A percentile compares a stretch with the other conserved stretches of the same genome.
Evolutionary conservation across 2,888 invertebrate species (phyloP).

Genomic region (Drosophila helvetica): DNA sequence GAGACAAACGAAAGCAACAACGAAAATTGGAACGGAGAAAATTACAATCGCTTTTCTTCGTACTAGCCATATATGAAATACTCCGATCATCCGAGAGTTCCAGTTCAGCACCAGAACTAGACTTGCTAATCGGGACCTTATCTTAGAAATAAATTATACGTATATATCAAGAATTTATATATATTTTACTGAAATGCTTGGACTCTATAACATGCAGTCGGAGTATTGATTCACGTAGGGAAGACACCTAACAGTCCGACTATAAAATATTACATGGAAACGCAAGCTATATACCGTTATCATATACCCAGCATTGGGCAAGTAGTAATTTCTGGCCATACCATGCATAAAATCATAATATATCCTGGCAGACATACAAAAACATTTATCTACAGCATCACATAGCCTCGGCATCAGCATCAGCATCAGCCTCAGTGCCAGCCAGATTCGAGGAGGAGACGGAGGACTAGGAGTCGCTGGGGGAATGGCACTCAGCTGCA

Average conservation of each 20-base stretch:
- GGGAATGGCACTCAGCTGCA: slow-evolving; percentile 46
- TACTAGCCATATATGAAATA: too few relatives aligned
- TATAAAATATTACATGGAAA: slow-evolving; percentile 1
- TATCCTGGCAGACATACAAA: slow-evolving; percentile 43
- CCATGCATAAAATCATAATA: slow-evolving; percentile 75
- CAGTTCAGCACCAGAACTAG: too few relatives aligned
- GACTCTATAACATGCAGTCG: too few relatives aligned
- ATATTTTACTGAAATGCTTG: background rate
- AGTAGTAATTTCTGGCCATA: slow-evolving; percentile 44
- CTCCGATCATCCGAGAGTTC: too few relatives aligned
- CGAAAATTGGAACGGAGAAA: too few relatives aligned
- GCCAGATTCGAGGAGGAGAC: slow-evolving; percentile 22
- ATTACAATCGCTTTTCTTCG: too few relatives aligned
- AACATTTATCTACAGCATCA: slow-evolving; percentile 20
- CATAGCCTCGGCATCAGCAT: slow-evolving; percentile 4
- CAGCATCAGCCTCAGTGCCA: background rate
- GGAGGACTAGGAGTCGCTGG: slow-evolving; percentile 32
- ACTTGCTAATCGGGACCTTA: too few relatives aligned
- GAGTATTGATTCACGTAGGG: background rate
- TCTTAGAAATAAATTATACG: background rate
- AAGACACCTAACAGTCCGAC: background rate
- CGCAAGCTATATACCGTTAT: slow-evolving; percentile 10
- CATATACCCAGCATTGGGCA: slow-evolving; percentile 16
- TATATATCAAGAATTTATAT: background rate
- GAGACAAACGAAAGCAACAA: too few relatives aligned